Evolutionary conservation across 2,888 invertebrate genomes (phyloP).

Genomic region (Lysandra bellargus): DNA sequence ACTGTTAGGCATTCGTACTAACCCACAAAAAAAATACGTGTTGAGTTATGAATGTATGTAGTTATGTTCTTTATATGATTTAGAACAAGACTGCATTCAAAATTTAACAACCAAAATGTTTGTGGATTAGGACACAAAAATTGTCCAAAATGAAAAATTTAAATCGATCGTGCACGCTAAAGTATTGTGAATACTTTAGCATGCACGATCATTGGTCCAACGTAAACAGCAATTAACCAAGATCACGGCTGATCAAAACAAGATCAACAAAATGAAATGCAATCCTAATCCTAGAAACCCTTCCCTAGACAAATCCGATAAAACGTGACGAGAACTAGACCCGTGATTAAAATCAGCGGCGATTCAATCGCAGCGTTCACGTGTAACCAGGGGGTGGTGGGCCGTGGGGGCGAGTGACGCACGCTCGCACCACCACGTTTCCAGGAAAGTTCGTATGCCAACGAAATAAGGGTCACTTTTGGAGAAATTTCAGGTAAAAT

Average conservation of each 20-base stretch:
- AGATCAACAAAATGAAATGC: background rate
- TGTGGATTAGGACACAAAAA: too few species aligned
- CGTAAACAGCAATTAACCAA: background rate
- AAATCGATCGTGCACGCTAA: too few species aligned
- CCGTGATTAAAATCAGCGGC: background rate
- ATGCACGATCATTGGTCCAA: too few species aligned
- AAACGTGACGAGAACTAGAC: background rate
- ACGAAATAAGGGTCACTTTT: background rate
- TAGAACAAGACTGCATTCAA: too few species aligned
- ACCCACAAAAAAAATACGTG: too few species aligned
- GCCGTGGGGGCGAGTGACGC: background rate
- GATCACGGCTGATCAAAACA: background rate
- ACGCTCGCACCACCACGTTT: background rate
- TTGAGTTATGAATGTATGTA: too few species aligned
- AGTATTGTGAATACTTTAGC: too few species aligned
- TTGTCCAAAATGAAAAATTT: too few species aligned
- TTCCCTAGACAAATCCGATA: background rate
- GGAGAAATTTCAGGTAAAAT: background rate
- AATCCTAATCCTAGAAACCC: background rate
- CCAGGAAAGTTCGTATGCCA: background rate
- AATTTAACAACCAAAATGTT: too few species aligned
- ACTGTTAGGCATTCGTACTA: too few species aligned
- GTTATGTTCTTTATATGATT: too few species aligned
- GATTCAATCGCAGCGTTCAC: background rate
- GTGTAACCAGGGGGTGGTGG: background rate